These are phyloP conservation scores for Ceratina japonica DNA, from an alignment of 1,140 invertebrate genomes.

Conservation along the genomic window DNA sequence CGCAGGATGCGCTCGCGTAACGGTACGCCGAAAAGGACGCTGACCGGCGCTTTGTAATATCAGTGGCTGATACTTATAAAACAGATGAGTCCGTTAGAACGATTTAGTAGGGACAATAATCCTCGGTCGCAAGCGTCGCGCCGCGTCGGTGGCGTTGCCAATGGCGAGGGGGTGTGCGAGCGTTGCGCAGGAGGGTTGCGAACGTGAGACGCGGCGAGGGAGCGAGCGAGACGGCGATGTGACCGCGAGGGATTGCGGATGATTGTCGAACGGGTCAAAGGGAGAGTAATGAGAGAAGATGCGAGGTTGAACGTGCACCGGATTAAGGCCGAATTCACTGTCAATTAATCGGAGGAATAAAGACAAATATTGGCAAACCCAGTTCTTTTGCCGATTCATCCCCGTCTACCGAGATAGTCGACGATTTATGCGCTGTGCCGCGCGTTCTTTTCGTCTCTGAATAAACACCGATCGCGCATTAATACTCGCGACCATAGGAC, in stretches of 20 bases:
- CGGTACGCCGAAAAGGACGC: conserved; percentile 21
- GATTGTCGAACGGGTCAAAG: not conserved
- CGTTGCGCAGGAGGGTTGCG: not conserved
- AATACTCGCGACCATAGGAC: too few species aligned
- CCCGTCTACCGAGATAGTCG: too few species aligned
- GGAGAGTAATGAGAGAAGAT: not conserved
- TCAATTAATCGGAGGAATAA: not conserved
- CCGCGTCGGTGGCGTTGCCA: not conserved
- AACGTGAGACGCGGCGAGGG: not conserved
- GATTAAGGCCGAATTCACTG: not conserved
- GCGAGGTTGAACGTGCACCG: not conserved
- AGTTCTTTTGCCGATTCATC: too few species aligned
- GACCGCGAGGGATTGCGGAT: not conserved
- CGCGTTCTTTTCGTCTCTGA: too few species aligned
- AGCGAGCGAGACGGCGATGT: not conserved
- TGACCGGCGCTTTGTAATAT: conserved; percentile 14
- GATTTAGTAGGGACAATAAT: conserved; percentile 3
- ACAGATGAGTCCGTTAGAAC: not conserved
- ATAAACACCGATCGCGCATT: too few species aligned
- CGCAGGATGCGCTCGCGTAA: not conserved
- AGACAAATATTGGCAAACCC: not conserved
- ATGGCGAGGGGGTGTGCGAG: not conserved
- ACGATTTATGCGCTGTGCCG: too few species aligned
- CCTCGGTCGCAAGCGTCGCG: not conserved
- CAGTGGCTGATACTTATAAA: conserved; percentile 27